Conservation (phyloP, 2,888 invertebrate genomes). For the Catocala sponsa region DNA sequence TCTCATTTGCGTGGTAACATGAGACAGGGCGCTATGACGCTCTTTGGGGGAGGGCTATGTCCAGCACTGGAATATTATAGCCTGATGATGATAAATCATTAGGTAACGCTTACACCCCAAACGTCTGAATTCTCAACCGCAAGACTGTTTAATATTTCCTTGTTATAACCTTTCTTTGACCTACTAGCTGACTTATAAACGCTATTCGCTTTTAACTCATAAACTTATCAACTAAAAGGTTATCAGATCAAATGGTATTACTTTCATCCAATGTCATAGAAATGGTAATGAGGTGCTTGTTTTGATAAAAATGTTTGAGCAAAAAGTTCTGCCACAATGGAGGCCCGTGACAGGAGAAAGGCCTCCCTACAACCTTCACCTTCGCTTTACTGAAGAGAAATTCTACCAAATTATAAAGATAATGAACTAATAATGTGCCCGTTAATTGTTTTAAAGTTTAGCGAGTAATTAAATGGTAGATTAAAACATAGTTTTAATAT, state of each 20-base stretch:
- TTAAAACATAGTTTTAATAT: neutral
- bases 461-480: conserved; percentile 19
- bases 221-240: conserved; percentile 17
- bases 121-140: no score
- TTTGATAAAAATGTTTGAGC: conserved; percentile 58
- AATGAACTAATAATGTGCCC: conserved; percentile 21
- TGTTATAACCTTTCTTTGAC: no score
- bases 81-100: no score
- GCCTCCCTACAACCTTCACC: conserved; percentile 29
- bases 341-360: conserved; percentile 55
- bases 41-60: no score
- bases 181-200: conserved; percentile 1
- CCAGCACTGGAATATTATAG: no score
- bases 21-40: no score
- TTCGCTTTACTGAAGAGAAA: conserved; percentile 37
- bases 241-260: conserved; percentile 59
- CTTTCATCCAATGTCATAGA: conserved; percentile 63
- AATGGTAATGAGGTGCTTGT: conserved; percentile 67
- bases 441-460: conserved; percentile 19
- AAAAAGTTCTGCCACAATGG: conserved; percentile 44
- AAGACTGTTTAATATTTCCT: no score
- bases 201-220: conserved; percentile 18
- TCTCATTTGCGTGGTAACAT: no score
- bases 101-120: no score
- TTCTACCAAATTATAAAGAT: conserved; percentile 29